Evolutionary conservation across 2,113 vertebrate species (phyloP), one percentile per base, ranked within the genome.

Genomic region (Odobenus rosmarus): DNA sequence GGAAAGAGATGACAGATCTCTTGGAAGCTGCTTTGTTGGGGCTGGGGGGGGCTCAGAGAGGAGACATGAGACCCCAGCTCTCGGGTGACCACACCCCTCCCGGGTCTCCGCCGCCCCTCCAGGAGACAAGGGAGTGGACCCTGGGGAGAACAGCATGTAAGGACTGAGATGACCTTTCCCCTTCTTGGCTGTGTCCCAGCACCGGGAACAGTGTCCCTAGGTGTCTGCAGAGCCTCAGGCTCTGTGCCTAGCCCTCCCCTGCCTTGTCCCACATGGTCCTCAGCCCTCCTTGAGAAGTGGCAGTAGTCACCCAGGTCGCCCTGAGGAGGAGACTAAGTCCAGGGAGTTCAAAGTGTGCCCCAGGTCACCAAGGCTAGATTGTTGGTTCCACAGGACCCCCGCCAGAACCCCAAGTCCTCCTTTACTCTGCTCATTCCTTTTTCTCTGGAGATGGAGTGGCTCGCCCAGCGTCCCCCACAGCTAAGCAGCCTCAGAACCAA

Each of bases 381-480:
- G 7, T 10, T 6, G 21, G 49, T 28, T 31, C 36, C 46, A 2
- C 1, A 0, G 71, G 67, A 14, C 82, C n/a, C 5, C 46, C 46
- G 7, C 36, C 0, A 3, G 8, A 5, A 15, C 1, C 16, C 51
- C 13, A 1, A 21, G 39, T 42, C 72, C 69, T 33, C 14, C 88
- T 18, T 4, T 10, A 11, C n/a, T 26, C 61, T 31, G 15, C 55
- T 33, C 7, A 8, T 21, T 33, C 46, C 36, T 46, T 15, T 4
- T 31, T 23, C 81, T 42, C 13, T 18, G 24, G 51, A 71, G 59
- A 18, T 0, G 0, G 19, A 5, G 6, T 0, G 1, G 76, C 46
- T 59, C 11, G 0, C 15, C 69, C 39, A 16, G 55, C 23, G 13
- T 9, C 18, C 2, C 21, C 2, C 21, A 1, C 9, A 7, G 49